Conservation (phyloP, 2,113 vertebrate genomes). For the Scalopus aquaticus region DNA sequence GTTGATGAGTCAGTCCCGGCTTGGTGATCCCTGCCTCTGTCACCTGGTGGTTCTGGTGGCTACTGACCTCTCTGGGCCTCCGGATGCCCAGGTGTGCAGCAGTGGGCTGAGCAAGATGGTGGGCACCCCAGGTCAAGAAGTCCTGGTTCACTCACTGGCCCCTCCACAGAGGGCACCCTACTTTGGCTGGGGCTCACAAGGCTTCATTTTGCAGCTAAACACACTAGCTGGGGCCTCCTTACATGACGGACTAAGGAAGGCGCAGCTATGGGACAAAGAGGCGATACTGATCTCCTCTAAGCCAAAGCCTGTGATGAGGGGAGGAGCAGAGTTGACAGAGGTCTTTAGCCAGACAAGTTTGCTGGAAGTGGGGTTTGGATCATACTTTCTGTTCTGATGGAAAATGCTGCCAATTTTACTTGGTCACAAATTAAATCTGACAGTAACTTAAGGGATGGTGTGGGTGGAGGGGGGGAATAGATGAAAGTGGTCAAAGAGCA, state of each 20-base stretch:
- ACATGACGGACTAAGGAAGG: background rate
- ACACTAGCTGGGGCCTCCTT: background rate
- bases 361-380: background rate
- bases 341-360: background rate
- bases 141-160: background rate
- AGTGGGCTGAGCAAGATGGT: background rate
- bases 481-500: background rate
- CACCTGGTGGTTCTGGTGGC: background rate
- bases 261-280: background rate
- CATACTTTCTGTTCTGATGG: background rate
- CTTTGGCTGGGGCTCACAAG: background rate
- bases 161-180: background rate
- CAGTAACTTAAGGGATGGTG: background rate
- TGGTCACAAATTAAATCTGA: background rate
- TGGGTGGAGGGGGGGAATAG: background rate
- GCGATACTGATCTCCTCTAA: background rate
- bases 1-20: background rate
- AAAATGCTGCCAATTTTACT: conserved; percentile 30
- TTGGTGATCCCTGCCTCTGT: background rate
- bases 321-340: background rate
- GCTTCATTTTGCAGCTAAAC: background rate
- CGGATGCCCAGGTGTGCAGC: background rate
- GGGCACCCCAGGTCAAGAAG: background rate
- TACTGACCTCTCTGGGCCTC: background rate
- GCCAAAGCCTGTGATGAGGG: background rate